These are phyloP conservation scores for Tokudaia muenninki DNA, from an alignment of 2,797 vertebrate species.

Conservation along the genomic window DNA sequence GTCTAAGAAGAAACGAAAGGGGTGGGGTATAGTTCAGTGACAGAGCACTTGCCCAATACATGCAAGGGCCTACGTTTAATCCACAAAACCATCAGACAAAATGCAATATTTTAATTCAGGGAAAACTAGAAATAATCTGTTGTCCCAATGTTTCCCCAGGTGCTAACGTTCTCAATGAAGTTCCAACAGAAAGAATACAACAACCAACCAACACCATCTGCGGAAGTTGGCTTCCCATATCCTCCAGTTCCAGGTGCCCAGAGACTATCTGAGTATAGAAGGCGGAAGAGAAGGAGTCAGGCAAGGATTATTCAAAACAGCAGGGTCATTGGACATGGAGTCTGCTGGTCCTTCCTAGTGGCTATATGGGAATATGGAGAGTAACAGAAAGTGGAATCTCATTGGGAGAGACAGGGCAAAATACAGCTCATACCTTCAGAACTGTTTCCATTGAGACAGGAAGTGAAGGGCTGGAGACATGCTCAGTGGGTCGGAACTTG, in stretches of 20 bases:
- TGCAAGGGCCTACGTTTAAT: neutral
- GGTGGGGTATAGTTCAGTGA: neutral
- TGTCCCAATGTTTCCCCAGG: neutral
- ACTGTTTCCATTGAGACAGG: neutral
- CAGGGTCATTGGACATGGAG: neutral
- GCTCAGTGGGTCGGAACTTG: neutral
- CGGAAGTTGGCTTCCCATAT: neutral
- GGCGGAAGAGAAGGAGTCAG: neutral
- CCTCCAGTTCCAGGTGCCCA: neutral
- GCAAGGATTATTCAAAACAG: neutral
- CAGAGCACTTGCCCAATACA: neutral
- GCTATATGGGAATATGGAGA: neutral
- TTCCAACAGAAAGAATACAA: neutral
- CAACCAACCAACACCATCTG: neutral
- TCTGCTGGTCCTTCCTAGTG: no score
- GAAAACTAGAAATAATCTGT: neutral
- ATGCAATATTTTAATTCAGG: neutral
- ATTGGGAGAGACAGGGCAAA: neutral
- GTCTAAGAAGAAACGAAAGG: slow-evolving; percentile 53
- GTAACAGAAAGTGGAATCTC: neutral
- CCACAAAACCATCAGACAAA: neutral
- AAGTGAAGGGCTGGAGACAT: neutral
- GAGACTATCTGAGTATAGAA: neutral
- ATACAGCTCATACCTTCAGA: neutral
- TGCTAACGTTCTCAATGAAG: neutral